Evolutionary conservation across 2,888 invertebrate species (phyloP).

Genomic region (Cephus nigrinus): DNA sequence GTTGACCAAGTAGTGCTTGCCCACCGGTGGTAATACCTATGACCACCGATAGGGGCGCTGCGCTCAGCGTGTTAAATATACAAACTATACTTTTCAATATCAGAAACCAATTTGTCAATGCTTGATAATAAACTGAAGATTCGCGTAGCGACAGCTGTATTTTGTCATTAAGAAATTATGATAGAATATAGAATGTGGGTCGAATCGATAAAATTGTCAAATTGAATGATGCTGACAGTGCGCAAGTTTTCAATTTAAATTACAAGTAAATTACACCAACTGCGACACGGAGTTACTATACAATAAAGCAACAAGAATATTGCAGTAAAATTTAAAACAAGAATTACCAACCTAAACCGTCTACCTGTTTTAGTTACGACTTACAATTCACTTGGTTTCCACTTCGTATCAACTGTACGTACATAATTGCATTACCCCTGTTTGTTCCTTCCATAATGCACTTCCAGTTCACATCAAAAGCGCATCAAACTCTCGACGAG

Average conservation of each 20-base stretch:
- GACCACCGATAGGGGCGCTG: too few relatives aligned
- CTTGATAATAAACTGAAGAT: background rate
- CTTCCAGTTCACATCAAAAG: constrained; percentile 13
- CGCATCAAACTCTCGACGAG: background rate
- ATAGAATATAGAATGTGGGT: background rate
- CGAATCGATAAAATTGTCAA: background rate
- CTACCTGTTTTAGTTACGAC: constrained; percentile 20
- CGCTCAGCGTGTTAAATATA: background rate
- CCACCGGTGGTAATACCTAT: too few relatives aligned
- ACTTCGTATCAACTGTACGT: constrained; percentile 24
- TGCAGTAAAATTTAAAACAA: background rate
- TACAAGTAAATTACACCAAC: background rate
- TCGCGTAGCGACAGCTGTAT: background rate
- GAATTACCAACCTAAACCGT: background rate
- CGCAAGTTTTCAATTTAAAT: background rate
- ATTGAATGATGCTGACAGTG: background rate
- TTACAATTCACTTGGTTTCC: constrained; percentile 29
- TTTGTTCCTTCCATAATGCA: constrained; percentile 26
- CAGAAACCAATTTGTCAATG: too few relatives aligned
- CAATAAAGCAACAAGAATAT: background rate
- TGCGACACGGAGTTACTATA: background rate
- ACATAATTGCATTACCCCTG: constrained; percentile 33
- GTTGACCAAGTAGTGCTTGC: too few relatives aligned
- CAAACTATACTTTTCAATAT: background rate
- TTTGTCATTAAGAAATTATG: too few relatives aligned